Evolutionary conservation across 64 coral and sea anemone species (phyloP).

Genomic region (Pocillopora verrucosa): DNA sequence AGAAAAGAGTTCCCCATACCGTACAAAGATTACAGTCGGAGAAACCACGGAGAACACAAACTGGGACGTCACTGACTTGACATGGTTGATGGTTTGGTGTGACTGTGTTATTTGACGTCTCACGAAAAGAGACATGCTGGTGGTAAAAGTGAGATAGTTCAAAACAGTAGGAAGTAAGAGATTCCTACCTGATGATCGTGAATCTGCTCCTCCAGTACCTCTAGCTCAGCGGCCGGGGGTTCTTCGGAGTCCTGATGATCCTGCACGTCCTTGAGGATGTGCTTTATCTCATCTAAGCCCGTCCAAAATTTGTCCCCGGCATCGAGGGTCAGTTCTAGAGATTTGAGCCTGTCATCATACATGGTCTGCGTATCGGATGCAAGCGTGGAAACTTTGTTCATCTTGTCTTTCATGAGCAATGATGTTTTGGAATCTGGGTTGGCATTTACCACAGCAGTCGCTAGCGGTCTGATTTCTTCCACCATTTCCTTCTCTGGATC

Average conservation of each 20-base stretch:
- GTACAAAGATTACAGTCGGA: no score
- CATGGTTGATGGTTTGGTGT: no score
- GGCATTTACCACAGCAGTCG: slow-evolving; percentile 54
- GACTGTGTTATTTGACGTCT: no score
- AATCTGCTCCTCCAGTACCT: slow-evolving; percentile 77
- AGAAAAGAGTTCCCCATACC: no score
- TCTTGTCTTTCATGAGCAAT: slow-evolving; percentile 75
- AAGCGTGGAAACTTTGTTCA: slow-evolving; percentile 52
- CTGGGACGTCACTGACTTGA: no score
- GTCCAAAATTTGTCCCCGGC: slow-evolving; percentile 88
- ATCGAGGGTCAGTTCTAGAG: slow-evolving; percentile 54
- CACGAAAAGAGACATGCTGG: no score
- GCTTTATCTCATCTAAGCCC: slow-evolving; percentile 69
- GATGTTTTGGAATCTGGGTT: slow-evolving; percentile 85
- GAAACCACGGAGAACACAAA: no score
- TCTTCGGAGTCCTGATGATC: slow-evolving; percentile 78
- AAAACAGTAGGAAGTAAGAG: no score
- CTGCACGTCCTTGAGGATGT: slow-evolving; percentile 83
- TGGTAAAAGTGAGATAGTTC: not conserved
- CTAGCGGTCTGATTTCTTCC: slow-evolving; percentile 49
- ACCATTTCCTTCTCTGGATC: slow-evolving; percentile 68
- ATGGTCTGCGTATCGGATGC: slow-evolving; percentile 60
- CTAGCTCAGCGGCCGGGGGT: slow-evolving; percentile 73
- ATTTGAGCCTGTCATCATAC: slow-evolving; percentile 65
- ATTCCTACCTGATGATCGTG: slow-evolving; percentile 73